Percentiles rank a stretch among this genome's conserved stretches.
These are phyloP conservation scores for Mercenaria mercenaria DNA, from an alignment of 1,140 invertebrate species.

Conservation along the genomic window DNA sequence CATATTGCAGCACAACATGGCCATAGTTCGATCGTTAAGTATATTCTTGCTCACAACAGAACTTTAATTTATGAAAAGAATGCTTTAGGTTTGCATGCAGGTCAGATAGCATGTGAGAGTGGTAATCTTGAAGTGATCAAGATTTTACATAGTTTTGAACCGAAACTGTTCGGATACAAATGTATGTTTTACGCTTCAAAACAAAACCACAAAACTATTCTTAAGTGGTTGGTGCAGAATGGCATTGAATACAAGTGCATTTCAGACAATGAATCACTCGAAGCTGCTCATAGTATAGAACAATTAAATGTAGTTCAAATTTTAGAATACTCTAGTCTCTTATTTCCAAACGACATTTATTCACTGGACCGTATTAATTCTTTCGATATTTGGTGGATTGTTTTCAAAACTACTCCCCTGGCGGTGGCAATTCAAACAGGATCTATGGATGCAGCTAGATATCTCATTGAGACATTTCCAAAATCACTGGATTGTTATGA, in stretches of 20 bases:
- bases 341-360: neutral
- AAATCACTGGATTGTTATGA: neutral
- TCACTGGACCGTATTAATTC: neutral
- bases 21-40: neutral
- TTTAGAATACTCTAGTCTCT: neutral
- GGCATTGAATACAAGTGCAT: neutral
- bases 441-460: neutral
- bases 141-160: neutral
- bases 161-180: neutral
- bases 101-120: slow-evolving; percentile 32
- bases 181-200: slow-evolving; percentile 40
- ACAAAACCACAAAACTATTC: neutral
- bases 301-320: neutral
- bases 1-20: slow-evolving; percentile 45
- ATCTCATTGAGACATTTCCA: neutral
- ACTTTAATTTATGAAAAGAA: neutral
- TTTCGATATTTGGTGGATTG: slow-evolving; percentile 28
- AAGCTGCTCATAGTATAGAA: neutral
- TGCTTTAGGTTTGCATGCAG: neutral
- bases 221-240: neutral
- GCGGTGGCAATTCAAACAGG: neutral
- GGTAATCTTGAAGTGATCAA: neutral
- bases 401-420: slow-evolving; percentile 6
- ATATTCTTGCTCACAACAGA: neutral
- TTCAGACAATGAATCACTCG: neutral